Conservation (phyloP, 1,140 invertebrate species). For the Brachionus sp. region DNA sequence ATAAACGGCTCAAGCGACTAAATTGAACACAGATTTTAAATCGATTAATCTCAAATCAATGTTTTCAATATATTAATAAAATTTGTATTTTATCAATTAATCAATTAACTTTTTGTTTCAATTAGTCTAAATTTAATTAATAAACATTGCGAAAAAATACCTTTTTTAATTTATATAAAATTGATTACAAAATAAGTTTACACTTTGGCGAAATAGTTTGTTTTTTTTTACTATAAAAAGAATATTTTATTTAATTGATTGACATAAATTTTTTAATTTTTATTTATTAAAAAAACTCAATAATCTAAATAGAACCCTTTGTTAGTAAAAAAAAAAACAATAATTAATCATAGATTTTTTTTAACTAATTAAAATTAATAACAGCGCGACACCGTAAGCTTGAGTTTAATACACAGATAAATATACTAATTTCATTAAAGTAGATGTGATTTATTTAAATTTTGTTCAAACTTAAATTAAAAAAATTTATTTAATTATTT, state of each 20-base stretch:
- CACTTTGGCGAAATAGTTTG: neutral
- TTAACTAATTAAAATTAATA: neutral
- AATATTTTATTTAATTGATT: too few species aligned
- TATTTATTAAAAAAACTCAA: too few species aligned
- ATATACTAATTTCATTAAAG: neutral
- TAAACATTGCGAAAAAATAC: neutral
- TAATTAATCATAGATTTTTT: too few species aligned
- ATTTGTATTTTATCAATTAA: neutral
- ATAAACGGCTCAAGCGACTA: neutral
- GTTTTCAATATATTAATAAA: neutral
- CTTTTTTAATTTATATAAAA: neutral
- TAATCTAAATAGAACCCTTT: too few species aligned
- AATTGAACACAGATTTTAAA: neutral
- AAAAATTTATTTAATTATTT: neutral
- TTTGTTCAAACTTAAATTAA: neutral
- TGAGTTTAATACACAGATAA: neutral
- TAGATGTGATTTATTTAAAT: neutral
- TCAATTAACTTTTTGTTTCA: neutral
- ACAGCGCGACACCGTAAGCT: neutral
- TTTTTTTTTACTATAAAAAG: neutral
- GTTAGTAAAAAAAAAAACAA: too few species aligned
- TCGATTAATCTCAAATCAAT: neutral
- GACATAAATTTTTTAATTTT: too few species aligned
- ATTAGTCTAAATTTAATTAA: neutral
- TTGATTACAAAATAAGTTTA: neutral